These are phyloP conservation scores for Pterobdella sp. DNA, from an alignment of 2,888 invertebrate species.

Conservation along the genomic window DNA sequence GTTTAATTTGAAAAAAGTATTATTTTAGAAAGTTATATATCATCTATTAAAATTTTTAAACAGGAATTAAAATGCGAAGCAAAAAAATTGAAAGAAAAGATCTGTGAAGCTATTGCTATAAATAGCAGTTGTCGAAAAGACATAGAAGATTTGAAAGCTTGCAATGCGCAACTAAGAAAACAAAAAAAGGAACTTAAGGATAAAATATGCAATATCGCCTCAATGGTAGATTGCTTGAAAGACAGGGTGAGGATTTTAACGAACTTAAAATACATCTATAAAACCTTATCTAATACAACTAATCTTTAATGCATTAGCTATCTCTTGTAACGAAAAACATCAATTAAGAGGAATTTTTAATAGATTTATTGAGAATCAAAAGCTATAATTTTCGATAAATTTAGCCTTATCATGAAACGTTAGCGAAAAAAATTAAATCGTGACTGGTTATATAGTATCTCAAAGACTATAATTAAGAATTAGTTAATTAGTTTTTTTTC, in stretches of 20 bases:
- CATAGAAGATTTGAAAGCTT: conserved; percentile 26
- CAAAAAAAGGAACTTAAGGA: conserved; percentile 27
- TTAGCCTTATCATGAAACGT: too few relatives aligned
- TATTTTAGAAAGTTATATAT: not conserved
- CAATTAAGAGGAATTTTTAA: too few relatives aligned
- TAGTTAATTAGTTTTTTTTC: too few relatives aligned
- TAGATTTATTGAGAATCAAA: too few relatives aligned
- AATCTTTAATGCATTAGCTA: too few relatives aligned
- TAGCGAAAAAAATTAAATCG: too few relatives aligned
- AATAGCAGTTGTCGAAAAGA: conserved; percentile 27
- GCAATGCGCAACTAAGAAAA: conserved; percentile 23
- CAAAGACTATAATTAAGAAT: too few relatives aligned
- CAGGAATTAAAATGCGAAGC: conserved; percentile 27
- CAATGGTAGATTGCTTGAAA: conserved; percentile 25
- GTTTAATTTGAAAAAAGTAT: not conserved
- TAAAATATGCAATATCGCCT: conserved; percentile 26
- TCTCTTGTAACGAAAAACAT: too few relatives aligned
- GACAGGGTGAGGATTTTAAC: conserved; percentile 26
- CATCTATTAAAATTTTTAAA: not conserved
- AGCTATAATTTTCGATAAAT: too few relatives aligned
- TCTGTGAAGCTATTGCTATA: conserved; percentile 26
- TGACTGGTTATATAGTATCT: too few relatives aligned
- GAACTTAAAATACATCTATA: too few relatives aligned
- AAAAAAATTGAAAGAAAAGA: conserved; percentile 26
- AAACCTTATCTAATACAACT: too few relatives aligned